Percentiles rank a stretch among this genome's conserved stretches.
Conservation (phyloP, 2,888 invertebrate genomes). For the Dicyrtoma fusca region DNA sequence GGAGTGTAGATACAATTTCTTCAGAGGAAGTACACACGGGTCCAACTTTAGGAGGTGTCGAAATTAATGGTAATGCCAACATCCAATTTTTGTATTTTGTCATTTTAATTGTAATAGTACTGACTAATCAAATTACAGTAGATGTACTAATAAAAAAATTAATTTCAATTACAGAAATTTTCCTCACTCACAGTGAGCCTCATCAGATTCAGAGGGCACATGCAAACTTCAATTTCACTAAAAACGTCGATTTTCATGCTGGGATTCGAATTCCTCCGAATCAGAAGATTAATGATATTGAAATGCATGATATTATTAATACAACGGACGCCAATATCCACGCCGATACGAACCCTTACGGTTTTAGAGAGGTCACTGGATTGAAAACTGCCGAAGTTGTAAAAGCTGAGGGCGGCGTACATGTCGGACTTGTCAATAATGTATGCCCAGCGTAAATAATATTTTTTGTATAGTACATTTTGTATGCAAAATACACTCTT, state of each 20-base stretch:
- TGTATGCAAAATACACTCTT: too few species aligned
- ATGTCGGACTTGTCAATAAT: background rate
- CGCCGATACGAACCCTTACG: background rate
- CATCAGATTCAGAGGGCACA: conserved; percentile 20
- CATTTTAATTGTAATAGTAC: too few species aligned
- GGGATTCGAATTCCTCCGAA: background rate
- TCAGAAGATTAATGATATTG: conserved; percentile 16
- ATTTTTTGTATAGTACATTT: too few species aligned
- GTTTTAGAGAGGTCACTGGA: background rate
- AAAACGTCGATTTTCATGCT: conserved; percentile 20
- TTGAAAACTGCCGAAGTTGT: background rate
- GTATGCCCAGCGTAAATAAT: background rate
- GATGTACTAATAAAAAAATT: too few species aligned
- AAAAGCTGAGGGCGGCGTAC: background rate
- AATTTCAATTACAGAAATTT: conserved; percentile 36
- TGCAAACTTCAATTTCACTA: conserved; percentile 33
- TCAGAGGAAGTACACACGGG: conserved; percentile 10
- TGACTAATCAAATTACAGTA: too few species aligned
- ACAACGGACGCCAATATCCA: background rate
- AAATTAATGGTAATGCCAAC: background rate
- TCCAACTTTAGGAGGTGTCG: conserved; percentile 4
- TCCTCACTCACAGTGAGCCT: conserved; percentile 30
- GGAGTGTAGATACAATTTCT: conserved; percentile 38
- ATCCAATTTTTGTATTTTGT: too few species aligned
- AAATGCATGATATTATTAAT: conserved; percentile 9